Evolutionary conservation across 2,888 invertebrate species (phyloP), one percentile per base, ranked within the genome.

Genomic region (Subacronicta megacephala): DNA sequence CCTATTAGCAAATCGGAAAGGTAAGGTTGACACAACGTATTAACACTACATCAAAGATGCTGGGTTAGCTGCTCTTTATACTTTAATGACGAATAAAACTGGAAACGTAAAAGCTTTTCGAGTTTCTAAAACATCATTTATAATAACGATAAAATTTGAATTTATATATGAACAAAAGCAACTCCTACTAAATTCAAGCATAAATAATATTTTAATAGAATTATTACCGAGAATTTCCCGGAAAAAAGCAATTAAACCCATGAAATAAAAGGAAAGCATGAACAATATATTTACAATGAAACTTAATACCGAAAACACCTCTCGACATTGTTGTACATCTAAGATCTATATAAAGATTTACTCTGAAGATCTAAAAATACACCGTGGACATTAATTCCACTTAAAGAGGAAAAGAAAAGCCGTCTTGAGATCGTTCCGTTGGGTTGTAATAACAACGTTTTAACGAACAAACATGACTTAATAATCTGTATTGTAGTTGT

Each of bases 401-500:
- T 61, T 40, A 42, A n/a, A 54, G 54, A 41, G 40, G 54, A 61
- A 65, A 72, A 61, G 43, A 52, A 64, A 54, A 54, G 40, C 43
- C 56, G 60, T 50, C 31, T 12, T 31, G 36, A 50, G 13, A 29
- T 6, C 44, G 42, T 46, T 47, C 37, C 16, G 37, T 42, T 42
- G 7, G 10, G 16, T 58, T 52, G 47, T 49, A 62, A 62, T 60
- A 70, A 62, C 60, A 61, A 49, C 37, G 29, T 54, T 52, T 57
- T 56, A 77, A 78, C 69, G 65, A 70, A 58, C 58, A 63, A 62
- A 67, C 66, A 74, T 58, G 51, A 66, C 57, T 72, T 62, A 80
- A 83, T 81, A 80, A 82, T 78, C 73, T 58, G 59, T 58, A 55
- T 53, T n/a, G 49, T 59, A n/a, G 52, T 67, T 54, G 51, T 44